Evolutionary conservation across 2,797 vertebrate species (phyloP).

Genomic region (Sebastes dallii): DNA sequence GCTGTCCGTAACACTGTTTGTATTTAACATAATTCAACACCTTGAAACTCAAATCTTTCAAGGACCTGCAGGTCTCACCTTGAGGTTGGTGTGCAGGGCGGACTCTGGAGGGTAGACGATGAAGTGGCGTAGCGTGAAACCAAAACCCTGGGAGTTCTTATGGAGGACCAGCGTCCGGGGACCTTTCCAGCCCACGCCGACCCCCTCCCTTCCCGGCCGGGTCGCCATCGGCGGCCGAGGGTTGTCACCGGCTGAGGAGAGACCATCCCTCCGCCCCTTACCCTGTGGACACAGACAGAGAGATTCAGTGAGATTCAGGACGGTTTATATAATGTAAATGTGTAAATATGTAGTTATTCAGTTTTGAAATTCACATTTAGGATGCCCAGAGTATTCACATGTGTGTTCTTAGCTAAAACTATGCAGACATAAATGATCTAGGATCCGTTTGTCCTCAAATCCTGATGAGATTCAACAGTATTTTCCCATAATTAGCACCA

Average conservation of each 20-base stretch:
- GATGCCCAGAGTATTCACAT: not conserved
- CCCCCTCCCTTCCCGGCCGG: conserved; percentile 78
- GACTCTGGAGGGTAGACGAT: conserved; percentile 98
- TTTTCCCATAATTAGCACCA: conserved; percentile 12
- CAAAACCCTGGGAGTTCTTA: conserved; percentile 93
- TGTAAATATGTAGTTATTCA: not conserved
- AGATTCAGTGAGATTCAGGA: not conserved
- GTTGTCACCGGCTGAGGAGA: conserved; percentile 84
- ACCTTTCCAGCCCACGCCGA: conserved; percentile 86
- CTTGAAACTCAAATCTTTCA: not conserved
- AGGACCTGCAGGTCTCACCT: conserved; percentile 78
- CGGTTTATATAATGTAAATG: not conserved
- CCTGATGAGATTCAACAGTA: not conserved
- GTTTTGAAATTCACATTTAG: not conserved
- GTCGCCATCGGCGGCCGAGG: conserved; percentile 83
- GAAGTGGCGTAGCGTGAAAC: conserved; percentile 97
- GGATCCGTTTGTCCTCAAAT: not conserved
- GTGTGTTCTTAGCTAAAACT: not conserved
- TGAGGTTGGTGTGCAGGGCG: conserved; percentile 85
- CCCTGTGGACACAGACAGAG: conserved; percentile 70
- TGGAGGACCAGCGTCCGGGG: conserved; percentile 90
- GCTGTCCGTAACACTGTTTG: not conserved
- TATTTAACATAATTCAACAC: not conserved
- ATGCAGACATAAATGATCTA: not conserved
- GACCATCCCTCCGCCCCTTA: conserved; percentile 88